phyloP scores from a whole-genome alignment of 2,888 invertebrate genomes.

The Hypena proboscidalis region DNA sequence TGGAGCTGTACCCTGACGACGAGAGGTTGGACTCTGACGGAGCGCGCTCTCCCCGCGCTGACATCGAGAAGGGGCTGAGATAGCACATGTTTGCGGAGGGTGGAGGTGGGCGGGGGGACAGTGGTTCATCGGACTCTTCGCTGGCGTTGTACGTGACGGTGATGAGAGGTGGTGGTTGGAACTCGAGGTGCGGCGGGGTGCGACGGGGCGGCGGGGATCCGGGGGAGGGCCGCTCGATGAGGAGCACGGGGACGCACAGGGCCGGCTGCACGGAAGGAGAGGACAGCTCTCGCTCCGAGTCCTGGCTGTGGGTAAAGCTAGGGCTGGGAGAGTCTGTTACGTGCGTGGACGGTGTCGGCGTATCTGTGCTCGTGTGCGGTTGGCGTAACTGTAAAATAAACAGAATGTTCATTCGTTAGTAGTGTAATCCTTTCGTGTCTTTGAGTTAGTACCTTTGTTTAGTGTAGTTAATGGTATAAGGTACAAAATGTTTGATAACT shows the following conservation, averaged over 20 bases:
- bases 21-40: conserved; percentile 94
- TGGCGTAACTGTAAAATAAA: conserved; percentile 81
- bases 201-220: conserved; percentile 86
- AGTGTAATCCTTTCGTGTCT: not conserved
- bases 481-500: too few species aligned
- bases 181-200: conserved; percentile 88
- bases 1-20: conserved; percentile 93
- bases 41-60: conserved; percentile 89
- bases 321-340: conserved; percentile 79
- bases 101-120: conserved; percentile 86
- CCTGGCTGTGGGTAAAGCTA: conserved; percentile 77
- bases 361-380: conserved; percentile 73
- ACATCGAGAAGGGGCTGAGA: conserved; percentile 91
- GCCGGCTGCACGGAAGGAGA: conserved; percentile 78
- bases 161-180: conserved; percentile 88
- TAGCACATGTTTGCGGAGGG: conserved; percentile 88
- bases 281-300: conserved; percentile 75
- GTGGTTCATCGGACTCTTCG: conserved; percentile 91
- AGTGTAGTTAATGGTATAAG: conserved; percentile 2
- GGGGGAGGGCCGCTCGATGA: conserved; percentile 89
- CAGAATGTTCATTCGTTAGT: conserved; percentile 4
- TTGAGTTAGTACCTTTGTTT: conserved; percentile 3
- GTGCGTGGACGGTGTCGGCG: conserved; percentile 77
- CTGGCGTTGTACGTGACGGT: conserved; percentile 91
- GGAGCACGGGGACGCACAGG: conserved; percentile 87